Evolutionary conservation across 30 jellyfish, hydroid and myxozoan genomes (phyloP), one percentile per base, ranked within the genome.

Genomic region (Turritopsis rubra): DNA sequence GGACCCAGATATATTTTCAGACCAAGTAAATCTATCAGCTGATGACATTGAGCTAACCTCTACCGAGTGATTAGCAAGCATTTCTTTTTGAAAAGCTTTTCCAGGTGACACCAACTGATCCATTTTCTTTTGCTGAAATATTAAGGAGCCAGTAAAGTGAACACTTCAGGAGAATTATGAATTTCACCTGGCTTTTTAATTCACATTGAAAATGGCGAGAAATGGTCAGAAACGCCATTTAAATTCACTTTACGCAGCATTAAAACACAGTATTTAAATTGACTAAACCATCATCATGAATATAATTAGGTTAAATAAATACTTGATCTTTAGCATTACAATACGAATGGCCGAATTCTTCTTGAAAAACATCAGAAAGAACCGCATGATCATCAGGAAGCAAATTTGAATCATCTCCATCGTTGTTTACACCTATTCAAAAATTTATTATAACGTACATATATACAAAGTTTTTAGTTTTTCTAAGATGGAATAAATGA

Each of bases 301-400:
- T 3, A 41, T 5, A 41, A 41, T 41, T 41, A 5, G 13, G 13
- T 41, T 3, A 41, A 41, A 41, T 41, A 41, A 5, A 41, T 3
- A 41, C 60, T 41, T 41, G 60, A 3, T 41, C 60, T 41, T 5
- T 41, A 68, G 28, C 19, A 22, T 68, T 68, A n/a, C 53, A 22
- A 30, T 75, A 73, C 22, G 73, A 31, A 71, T 72, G 71, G 22
- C 89, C 89, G 72, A 88, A 88, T 31, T 83, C 96, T 53, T 84
- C 89, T 28, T 73, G 84, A 28, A 88, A 72, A 75, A 88, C 92
- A 71, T 84, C 96, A 4, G 89, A 88, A 52, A 88, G 54, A 27
- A 88, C 79, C 26, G 84, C 92, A 79, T 88, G 96, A 54, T 88
- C 96, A 29, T 68, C 80, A 28, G 96, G 74, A 65, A 88, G 65